Evolutionary conservation across 2,888 invertebrate species (phyloP), one percentile per base, ranked within the genome.

Genomic region (Priocnemis perturbator): DNA sequence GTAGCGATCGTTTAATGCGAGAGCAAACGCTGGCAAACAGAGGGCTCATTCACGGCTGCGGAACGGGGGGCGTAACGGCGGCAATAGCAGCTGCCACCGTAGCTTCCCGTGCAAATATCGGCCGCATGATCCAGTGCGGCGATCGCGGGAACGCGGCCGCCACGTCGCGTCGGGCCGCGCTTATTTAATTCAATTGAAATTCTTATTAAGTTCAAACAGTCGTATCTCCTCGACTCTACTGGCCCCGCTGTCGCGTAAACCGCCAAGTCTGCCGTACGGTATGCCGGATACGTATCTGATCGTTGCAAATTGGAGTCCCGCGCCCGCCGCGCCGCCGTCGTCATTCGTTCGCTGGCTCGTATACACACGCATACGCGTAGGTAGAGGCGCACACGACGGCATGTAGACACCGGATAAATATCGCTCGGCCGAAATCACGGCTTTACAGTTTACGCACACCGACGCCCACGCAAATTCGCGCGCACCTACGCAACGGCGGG

Each of bases 181-280:
- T 76, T 69, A 71, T 63, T 71, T 69, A 64, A 77, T 77, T 74
- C 69, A 72, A 77, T 77, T 74, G 74, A 72, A 74, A 74, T 77
- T 66, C 74, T 74, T 70, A 74, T 73, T 67, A 74, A 74, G 62
- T 66, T 62, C 60, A 64, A 77, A 69, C 48, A 67, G 21, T 50
- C 71, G 50, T 50, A 17, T 50, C 50, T 19, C 50, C 5, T 50
- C 50, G 17, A 9, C 17, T 50, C 19, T 19, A 19, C 17, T 50
- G 17, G 5, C 19, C 50, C 5, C 50, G 5, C 19, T 2, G 3
- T 9, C 19, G 7, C 50, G 19, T 19, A 50, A 50, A 50, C 50
- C 50, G 17, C 55, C 7, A 23, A 21, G 21, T 7, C 5, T 7
- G 23, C 55, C 14, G 21, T 5, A 23, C 55, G 23, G 21, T 55